A percentile compares a stretch with the other conserved stretches of the same genome.
Evolutionary conservation across 2,888 invertebrate genomes (phyloP).

Genomic region (Rhagophthalmus giganteus): DNA sequence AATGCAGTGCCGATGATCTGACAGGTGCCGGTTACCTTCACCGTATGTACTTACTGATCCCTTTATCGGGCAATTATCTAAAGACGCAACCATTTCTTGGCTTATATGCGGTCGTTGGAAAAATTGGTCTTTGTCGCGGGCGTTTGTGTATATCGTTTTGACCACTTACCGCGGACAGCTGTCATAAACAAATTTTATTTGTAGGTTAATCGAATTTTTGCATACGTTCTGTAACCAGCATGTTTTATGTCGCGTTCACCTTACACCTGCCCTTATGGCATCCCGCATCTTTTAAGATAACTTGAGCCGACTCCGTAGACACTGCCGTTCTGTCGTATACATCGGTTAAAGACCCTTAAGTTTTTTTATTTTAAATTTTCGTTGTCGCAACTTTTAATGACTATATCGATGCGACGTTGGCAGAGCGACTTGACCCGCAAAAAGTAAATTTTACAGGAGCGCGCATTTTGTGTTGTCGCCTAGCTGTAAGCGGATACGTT

Average conservation of each 20-base stretch:
- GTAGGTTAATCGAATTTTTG: constrained; percentile 24
- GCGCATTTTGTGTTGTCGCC: no score
- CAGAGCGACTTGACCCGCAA: no score
- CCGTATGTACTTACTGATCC: not conserved
- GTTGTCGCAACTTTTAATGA: no score
- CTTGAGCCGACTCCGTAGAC: constrained; percentile 4
- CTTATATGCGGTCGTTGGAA: constrained; percentile 1
- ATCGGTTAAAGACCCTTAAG: no score
- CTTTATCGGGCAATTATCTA: constrained; percentile 8
- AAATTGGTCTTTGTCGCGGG: constrained; percentile 9
- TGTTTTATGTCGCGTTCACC: constrained; percentile 8
- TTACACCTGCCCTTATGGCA: constrained; percentile 20
- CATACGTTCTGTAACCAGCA: constrained; percentile 8
- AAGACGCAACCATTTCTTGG: constrained; percentile 1
- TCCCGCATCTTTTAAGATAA: constrained; percentile 22
- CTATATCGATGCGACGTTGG: no score
- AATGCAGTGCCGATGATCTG: constrained; percentile 1
- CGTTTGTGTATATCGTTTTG: not conserved
- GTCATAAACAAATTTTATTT: constrained; percentile 14
- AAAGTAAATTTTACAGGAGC: no score
- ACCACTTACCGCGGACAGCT: constrained; percentile 7
- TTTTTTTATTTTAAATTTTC: no score
- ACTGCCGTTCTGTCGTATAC: constrained; percentile 5
- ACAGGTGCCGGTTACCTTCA: constrained; percentile 8
- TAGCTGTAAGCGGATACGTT: no score